Evolutionary conservation across 1,140 invertebrate species (phyloP), one percentile per base, ranked within the genome.

Genomic region (Steinernema feltiae): DNA sequence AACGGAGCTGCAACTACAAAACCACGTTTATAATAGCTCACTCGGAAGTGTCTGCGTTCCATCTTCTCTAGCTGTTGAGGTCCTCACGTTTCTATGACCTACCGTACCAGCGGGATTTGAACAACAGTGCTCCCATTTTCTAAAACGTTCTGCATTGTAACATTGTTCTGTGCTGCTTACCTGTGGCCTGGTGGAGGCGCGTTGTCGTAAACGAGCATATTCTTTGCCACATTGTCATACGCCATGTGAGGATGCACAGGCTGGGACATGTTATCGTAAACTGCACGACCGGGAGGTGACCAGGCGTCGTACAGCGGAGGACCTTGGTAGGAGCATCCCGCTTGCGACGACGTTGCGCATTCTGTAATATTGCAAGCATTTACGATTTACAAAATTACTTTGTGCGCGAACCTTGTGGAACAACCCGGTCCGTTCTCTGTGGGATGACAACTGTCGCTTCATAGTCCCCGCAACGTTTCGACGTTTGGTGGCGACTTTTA

Each of bases 231-330:
- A 32, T 78, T 78, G 46, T 78, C 77, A 46, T 78, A 78, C 7
- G 48, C 74, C 21, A 76, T 35, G 29, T 76, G 48, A 18, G 30
- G 30, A 41, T 48, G 70, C 18, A 31, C 18, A 3, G 73, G 73
- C 21, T 30, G 73, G 2, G 70, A 27, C 53, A 63, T 63, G 53
- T 63, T 63, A 21, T 63, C 53, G 53, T 63, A 63, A 27, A n/a
- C 24, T 15, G 7, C 53, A 17, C 53, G 24, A 27, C 7, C 15
- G 2, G 53, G 73, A 32, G 69, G 29, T n/a, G 29, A 72, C 79
- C 77, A 80, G 35, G 79, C 72, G 32, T 80, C 78, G 32, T 80
- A 80, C 30, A 70, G 32, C 48, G 79, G 30, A 1, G 79, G 79
- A 17, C 77, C 70, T 15, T 76, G 71, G 70, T 80, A 80, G 2